phyloP scores from a whole-genome alignment of 2,797 vertebrate genomes.

The Lycodopsis pacificus region DNA sequence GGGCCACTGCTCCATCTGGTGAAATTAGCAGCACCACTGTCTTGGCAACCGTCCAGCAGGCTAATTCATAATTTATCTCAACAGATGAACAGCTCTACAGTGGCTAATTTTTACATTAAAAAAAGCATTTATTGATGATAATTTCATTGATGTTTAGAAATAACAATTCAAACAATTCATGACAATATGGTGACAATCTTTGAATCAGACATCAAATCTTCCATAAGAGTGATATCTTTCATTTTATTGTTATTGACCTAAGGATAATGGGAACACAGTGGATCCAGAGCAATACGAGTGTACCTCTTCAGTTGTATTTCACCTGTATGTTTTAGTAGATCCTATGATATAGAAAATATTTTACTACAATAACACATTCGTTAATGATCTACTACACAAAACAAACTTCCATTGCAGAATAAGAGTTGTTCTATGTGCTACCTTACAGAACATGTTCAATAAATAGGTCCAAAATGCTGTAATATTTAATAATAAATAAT shows the following conservation, averaged over 20 bases:
- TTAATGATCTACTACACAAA: background rate
- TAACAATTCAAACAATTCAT: background rate
- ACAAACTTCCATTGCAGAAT: background rate
- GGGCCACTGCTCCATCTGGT: constrained; percentile 39
- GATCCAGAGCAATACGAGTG: background rate
- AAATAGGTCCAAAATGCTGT: background rate
- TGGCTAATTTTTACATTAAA: background rate
- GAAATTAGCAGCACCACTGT: constrained; percentile 31
- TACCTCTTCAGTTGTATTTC: background rate
- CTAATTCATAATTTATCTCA: constrained; percentile 71
- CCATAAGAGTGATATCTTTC: background rate
- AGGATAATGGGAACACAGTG: background rate
- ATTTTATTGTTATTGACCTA: background rate
- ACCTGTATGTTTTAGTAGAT: background rate
- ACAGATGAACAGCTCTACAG: constrained; percentile 53
- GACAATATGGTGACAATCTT: background rate
- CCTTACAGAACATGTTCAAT: background rate
- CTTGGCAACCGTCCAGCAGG: constrained; percentile 43
- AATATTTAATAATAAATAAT: background rate
- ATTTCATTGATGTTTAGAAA: background rate
- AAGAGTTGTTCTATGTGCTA: background rate
- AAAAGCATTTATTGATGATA: background rate
- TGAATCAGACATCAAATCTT: background rate
- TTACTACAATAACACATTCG: background rate
- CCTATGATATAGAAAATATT: background rate